Percentiles rank a stretch among this genome's conserved stretches.
Evolutionary conservation across 2,113 vertebrate genomes (phyloP).

Genomic region (Aspiorhynchus laticeps): DNA sequence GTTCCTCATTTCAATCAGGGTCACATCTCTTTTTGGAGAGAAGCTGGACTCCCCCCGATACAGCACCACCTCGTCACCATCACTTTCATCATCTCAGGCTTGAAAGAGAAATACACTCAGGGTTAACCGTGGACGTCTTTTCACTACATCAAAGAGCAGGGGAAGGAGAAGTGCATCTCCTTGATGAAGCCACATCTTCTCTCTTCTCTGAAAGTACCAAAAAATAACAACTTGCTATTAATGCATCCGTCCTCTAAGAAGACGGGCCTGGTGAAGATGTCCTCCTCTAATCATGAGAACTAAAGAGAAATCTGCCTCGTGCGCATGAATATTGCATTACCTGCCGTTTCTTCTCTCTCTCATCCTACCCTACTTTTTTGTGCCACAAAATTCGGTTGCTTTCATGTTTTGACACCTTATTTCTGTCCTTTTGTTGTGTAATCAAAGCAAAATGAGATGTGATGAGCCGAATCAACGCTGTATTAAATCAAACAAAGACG

Average conservation of each 20-base stretch:
- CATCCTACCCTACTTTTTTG: conserved; percentile 44
- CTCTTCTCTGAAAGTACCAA: conserved; percentile 21
- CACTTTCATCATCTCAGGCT: conserved; percentile 38
- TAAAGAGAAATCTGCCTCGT: conserved; percentile 54
- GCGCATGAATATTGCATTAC: conserved; percentile 61
- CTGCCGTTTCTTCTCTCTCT: conserved; percentile 43
- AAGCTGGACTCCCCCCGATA: conserved; percentile 8
- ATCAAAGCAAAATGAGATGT: conserved; percentile 35
- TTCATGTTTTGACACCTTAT: conserved; percentile 29
- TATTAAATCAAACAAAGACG: neutral
- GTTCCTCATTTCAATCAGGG: conserved; percentile 37
- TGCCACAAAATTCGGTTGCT: neutral
- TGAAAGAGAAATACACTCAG: conserved; percentile 32
- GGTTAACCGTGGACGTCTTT: conserved; percentile 32
- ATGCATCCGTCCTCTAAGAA: conserved; percentile 43
- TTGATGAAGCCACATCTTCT: conserved; percentile 46
- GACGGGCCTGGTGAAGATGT: conserved; percentile 5
- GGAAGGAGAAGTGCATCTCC: conserved; percentile 36
- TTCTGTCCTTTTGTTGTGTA: conserved; percentile 21
- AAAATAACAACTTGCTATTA: conserved; percentile 50
- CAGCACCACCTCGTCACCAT: neutral
- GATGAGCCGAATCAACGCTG: neutral
- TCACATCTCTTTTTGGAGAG: conserved; percentile 30
- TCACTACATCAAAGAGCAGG: conserved; percentile 37
- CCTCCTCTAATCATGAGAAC: conserved; percentile 53